Evolutionary conservation across 92 coral and sea anemone species (phyloP), one percentile per base, ranked within the genome.

Genomic region (Isaurus tuberculatus): DNA sequence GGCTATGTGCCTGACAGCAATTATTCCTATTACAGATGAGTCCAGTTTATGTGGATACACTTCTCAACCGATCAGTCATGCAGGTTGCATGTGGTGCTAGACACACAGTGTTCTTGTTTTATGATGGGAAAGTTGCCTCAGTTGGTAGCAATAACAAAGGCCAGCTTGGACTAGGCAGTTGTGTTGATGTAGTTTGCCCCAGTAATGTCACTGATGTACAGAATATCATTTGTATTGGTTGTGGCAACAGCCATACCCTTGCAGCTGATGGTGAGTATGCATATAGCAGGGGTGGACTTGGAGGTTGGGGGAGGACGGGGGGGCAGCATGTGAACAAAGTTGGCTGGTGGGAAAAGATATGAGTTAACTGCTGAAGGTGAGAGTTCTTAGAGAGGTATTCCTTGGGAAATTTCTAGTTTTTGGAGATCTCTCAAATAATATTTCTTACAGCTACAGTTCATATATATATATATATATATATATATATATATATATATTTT

Each of bases 11-110:
- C n/a, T n/a, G n/a, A n/a, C n/a, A n/a, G n/a, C n/a, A 73, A 8
- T 8, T 37, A 42, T 16, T 81, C 34, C 22, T 73, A 26, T 26
- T 75, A 8, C 83, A 97, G 99, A 65, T 86, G 2, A 75, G 85
- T 36, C 99, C 99, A 58, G 88, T 97, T 3, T 90, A 88, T 77
- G 95, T 97, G 57, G 99, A 97, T 58, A 91, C 94, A 28, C 88
- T 97, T 46, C 88, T 94, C 55, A 90, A 86, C 79, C 94, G 93
- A 42, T 72, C 87, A 83, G 93, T 97, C 0, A 74, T 44, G 16
- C 94, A 94, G 79, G 97, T 97, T 8, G 94, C 99, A 23, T 97
- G 99, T 94, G 99, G 99, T 28, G 92, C 99, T 25, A 91, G 99
- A 55, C 99, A 97, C 85, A 88, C 99, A 23, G 31, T 94, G 43